These are phyloP conservation scores for Drosophila lacicola DNA, from an alignment of 2,888 invertebrate species.

Conservation along the genomic window DNA sequence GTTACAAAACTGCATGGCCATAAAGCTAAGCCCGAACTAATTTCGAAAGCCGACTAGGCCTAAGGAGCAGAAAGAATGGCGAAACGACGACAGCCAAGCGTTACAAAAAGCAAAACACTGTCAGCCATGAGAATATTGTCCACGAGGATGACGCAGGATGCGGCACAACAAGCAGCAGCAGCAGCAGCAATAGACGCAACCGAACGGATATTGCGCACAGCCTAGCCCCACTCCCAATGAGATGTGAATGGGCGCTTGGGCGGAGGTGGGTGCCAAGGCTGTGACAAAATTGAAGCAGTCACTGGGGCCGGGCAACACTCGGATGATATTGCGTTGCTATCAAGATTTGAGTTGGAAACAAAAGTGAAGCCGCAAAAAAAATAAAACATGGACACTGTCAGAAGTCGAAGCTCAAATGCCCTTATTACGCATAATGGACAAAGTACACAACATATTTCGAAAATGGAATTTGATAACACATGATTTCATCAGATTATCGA, in stretches of 20 bases:
- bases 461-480: too few relatives aligned
- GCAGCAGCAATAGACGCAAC: conserved; percentile 13
- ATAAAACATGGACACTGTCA: too few relatives aligned
- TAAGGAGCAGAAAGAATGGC: conserved; percentile 34
- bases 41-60: conserved; percentile 59
- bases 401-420: conserved; percentile 13
- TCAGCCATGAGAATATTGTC: conserved; percentile 36
- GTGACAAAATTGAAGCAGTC: conserved; percentile 48
- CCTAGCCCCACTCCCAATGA: background rate
- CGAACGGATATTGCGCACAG: conserved; percentile 29
- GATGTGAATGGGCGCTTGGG: background rate
- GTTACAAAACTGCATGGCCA: conserved; percentile 48
- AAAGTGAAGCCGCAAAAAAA: conserved; percentile 26
- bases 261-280: conserved; percentile 6
- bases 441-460: too few relatives aligned
- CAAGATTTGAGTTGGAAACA: conserved; percentile 59
- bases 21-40: conserved; percentile 62
- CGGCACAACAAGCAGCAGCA: conserved; percentile 24
- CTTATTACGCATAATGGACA: conserved; percentile 4
- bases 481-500: too few relatives aligned
- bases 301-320: conserved; percentile 27
- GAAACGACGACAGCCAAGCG: conserved; percentile 26
- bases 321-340: conserved; percentile 64
- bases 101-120: conserved; percentile 47
- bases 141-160: conserved; percentile 41